A percentile compares a stretch with the other conserved stretches of the same genome.
Evolutionary conservation across 2,797 vertebrate species (phyloP).

Genomic region (Chiropotes sagulatus): DNA sequence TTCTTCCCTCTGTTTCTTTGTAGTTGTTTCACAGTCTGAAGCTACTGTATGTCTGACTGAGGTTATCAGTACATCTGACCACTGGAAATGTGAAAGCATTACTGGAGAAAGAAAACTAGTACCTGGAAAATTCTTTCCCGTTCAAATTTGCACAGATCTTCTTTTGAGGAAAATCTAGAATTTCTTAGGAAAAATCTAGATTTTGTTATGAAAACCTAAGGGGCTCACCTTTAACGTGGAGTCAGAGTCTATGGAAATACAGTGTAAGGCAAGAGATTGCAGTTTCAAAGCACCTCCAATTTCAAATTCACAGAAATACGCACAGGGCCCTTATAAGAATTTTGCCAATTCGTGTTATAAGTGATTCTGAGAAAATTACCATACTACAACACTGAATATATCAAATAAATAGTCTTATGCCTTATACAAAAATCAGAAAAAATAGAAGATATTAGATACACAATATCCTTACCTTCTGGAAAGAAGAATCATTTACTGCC

Average conservation of each 20-base stretch:
- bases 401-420: background rate
- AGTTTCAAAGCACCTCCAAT: background rate
- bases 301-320: background rate
- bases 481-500: background rate
- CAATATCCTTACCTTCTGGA: background rate
- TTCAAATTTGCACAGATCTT: background rate
- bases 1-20: background rate
- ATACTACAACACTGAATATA: fast-evolving
- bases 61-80: background rate
- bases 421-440: background rate
- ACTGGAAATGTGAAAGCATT: background rate
- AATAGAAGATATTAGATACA: too few species aligned
- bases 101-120: background rate
- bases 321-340: fast-evolving
- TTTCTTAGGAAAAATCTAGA: background rate
- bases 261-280: background rate
- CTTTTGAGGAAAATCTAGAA: background rate
- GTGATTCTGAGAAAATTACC: background rate
- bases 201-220: background rate
- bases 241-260: background rate
- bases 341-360: background rate
- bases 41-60: background rate
- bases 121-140: background rate
- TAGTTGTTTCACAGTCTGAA: background rate
- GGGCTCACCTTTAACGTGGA: background rate